phyloP scores from a whole-genome alignment of 2,113 vertebrate species.

The Osmerus mordax region DNA sequence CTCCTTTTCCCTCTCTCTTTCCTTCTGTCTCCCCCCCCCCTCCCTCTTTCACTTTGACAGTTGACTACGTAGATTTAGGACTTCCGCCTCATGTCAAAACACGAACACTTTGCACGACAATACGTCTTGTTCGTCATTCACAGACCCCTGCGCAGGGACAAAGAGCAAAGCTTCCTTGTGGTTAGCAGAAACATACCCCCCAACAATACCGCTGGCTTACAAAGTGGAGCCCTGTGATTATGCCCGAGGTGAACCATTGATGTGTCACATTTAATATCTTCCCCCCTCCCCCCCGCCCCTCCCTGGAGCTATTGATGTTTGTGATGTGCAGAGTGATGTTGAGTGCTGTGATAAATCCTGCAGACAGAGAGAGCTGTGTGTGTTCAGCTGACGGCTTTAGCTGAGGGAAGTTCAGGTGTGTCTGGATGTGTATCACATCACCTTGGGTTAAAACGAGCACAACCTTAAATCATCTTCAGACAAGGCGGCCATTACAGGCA shows the following conservation, averaged over 20 bases:
- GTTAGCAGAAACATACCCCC: conserved; percentile 15
- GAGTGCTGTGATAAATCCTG: conserved; percentile 37
- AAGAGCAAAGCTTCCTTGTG: conserved; percentile 33
- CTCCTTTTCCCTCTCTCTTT: background rate
- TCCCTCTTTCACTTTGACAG: conserved; percentile 30
- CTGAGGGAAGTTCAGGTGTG: conserved; percentile 52
- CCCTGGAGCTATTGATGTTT: conserved; percentile 6
- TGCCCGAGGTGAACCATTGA: conserved; percentile 49
- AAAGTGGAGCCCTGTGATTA: conserved; percentile 38
- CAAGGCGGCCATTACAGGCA: conserved; percentile 33
- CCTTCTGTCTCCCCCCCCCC: conserved; percentile 5
- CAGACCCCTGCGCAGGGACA: conserved; percentile 31
- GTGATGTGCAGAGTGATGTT: conserved; percentile 26
- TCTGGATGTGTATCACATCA: conserved; percentile 24
- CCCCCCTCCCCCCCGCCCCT: conserved; percentile 17
- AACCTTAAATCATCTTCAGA: conserved; percentile 48
- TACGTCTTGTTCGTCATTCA: conserved; percentile 36
- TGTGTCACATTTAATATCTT: conserved; percentile 38
- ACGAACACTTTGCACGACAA: conserved; percentile 30
- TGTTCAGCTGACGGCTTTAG: conserved; percentile 25
- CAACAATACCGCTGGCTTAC: conserved; percentile 27
- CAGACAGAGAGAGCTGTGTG: conserved; percentile 39
- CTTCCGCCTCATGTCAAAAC: conserved; percentile 60
- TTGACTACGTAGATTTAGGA: conserved; percentile 25
- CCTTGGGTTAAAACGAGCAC: conserved; percentile 21